Evolutionary conservation across 2,888 invertebrate genomes (phyloP), one percentile per base, ranked within the genome.

Genomic region (Drosophila pseudotalamancana): DNA sequence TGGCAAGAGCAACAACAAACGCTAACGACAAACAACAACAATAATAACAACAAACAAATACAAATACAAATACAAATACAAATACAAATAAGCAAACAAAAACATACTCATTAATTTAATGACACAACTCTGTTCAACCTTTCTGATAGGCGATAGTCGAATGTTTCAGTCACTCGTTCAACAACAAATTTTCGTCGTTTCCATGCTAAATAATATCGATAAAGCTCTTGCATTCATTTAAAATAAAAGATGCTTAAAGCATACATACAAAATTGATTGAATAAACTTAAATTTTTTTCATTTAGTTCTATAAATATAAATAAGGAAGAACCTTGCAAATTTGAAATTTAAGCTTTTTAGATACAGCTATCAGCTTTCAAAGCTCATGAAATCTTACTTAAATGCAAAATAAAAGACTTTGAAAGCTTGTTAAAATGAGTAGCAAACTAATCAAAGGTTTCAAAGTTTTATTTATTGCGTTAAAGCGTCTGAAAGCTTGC

Each of bases 51-150:
- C 39, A 49, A 70, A 27, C 37, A 60, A 49, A 59, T 62, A 35
- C 14, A 35, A 50, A 31, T 37, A n/a, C n/a, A n/a, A 34, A 57
- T 34, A 32, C 35, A 71, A 57, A 21, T 34, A 32, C 11, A n/a
- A 42, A 43, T 32, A 25, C 39, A 49, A 70, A 27, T 31, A 60
- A 49, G 56, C 62, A 35, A n/a, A 35, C 45, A 31, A 35, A 57
- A 54, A 35, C 39, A 63, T 16, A 51, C 27, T 76, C 72, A 72
- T 72, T 72, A 76, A 76, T 48, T 59, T 64, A 72, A 71, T 72
- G 72, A 72, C 72, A 72, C 77, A 72, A 71, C 77, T 64, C 50
- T 51, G 64, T 55, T 76, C 70, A 71, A 62, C 63, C 57, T 39
- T 56, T 35, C 42, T 49, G 29, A 46, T 46, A 37, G 42, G 35